Conservation (phyloP, 2,113 vertebrate species). For the Neogale vison region DNA sequence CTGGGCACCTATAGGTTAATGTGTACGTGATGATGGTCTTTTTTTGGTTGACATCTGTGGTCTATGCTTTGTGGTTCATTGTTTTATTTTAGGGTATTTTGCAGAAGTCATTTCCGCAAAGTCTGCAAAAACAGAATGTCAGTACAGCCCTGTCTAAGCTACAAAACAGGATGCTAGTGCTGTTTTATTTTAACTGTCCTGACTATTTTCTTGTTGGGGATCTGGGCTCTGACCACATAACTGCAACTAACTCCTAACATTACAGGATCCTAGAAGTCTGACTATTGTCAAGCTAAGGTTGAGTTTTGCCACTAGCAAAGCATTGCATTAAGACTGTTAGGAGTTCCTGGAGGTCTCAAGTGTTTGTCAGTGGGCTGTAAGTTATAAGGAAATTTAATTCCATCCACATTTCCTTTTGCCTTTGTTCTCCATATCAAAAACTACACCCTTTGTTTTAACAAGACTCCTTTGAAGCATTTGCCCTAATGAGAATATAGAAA, state of each 20-base stretch:
- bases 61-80: not conserved
- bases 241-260: not conserved
- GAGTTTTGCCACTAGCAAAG: not conserved
- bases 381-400: not conserved
- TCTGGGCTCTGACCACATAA: not conserved
- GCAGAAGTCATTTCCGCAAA: not conserved
- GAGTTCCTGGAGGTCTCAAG: not conserved
- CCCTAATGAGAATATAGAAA: not conserved
- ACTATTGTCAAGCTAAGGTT: not conserved
- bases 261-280: not conserved
- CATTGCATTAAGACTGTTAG: not conserved
- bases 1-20: not conserved
- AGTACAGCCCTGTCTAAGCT: not conserved
- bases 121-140: not conserved
- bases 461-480: not conserved
- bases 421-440: not conserved
- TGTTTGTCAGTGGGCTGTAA: not conserved
- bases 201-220: not conserved
- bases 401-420: not conserved
- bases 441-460: not conserved
- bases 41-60: not conserved
- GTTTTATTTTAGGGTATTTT: not conserved
- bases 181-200: not conserved
- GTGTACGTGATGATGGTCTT: not conserved
- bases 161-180: not conserved